These are phyloP conservation scores for Gymnothorax javanicus DNA, from an alignment of 2,797 vertebrate genomes.

Conservation along the genomic window DNA sequence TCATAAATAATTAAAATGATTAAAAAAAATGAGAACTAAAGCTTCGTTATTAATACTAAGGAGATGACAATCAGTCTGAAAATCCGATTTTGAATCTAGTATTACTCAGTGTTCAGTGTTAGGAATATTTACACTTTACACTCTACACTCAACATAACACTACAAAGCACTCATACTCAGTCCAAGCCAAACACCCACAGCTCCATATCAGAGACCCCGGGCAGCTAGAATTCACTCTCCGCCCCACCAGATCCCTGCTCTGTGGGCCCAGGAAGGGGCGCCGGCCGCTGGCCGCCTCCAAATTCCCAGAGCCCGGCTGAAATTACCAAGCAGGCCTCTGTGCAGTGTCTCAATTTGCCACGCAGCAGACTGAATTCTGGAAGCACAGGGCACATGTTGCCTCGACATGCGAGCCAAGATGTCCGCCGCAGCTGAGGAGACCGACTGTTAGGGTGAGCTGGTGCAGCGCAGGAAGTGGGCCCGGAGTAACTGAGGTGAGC, in stretches of 20 bases:
- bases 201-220: not conserved
- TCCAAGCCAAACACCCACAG: not conserved
- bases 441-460: not conserved
- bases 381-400: not conserved
- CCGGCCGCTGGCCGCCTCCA: not conserved
- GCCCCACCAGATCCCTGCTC: not conserved
- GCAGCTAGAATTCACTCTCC: not conserved
- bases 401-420: conserved; percentile 9
- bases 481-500: not conserved
- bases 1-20: not conserved
- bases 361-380: conserved; percentile 9
- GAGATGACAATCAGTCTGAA: not conserved
- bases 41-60: not conserved
- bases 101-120: not conserved
- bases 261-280: not conserved
- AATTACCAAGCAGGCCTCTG: conserved; percentile 18
- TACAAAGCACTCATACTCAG: not conserved
- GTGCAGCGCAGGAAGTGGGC: not conserved
- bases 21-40: not conserved
- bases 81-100: not conserved
- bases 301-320: not conserved
- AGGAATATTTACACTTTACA: not conserved
- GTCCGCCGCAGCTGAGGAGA: conserved; percentile 7
- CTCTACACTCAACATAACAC: not conserved
- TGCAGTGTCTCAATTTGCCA: not conserved